phyloP scores from a whole-genome alignment of 2,888 invertebrate genomes.

The Pristionchus fissidentatus region DNA sequence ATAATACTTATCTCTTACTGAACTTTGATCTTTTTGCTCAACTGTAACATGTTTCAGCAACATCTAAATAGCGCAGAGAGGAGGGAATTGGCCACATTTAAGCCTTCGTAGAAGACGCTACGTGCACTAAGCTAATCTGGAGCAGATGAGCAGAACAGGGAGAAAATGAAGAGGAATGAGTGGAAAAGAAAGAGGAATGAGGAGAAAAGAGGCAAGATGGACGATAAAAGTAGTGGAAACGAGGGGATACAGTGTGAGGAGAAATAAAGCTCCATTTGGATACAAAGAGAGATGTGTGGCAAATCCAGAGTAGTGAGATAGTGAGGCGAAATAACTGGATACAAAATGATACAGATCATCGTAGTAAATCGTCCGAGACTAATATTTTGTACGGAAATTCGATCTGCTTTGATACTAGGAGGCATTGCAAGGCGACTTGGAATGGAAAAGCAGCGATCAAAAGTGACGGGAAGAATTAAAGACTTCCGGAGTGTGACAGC shows the following conservation, averaged over 20 bases:
- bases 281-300: background rate
- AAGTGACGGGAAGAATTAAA: background rate
- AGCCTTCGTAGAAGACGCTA: constrained; percentile 14
- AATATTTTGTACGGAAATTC: constrained; percentile 5
- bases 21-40: too few relatives aligned
- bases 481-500: constrained; percentile 19
- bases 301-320: too few relatives aligned
- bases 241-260: constrained; percentile 16
- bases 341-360: too few relatives aligned
- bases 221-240: background rate
- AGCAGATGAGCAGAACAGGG: constrained; percentile 28
- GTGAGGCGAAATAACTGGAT: too few relatives aligned
- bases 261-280: background rate
- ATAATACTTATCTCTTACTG: too few relatives aligned
- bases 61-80: too few relatives aligned
- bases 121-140: constrained; percentile 33
- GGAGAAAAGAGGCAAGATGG: constrained; percentile 20
- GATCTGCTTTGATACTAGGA: constrained; percentile 28
- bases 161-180: background rate
- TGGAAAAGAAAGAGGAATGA: constrained; percentile 22
- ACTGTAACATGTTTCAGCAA: too few relatives aligned
- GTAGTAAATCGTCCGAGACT: too few relatives aligned
- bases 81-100: background rate
- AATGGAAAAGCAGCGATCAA: constrained; percentile 16
- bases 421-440: background rate